A percentile compares a stretch with the other conserved stretches of the same genome.
Conservation (phyloP, 2,113 vertebrate species). For the Equus przewalskii region DNA sequence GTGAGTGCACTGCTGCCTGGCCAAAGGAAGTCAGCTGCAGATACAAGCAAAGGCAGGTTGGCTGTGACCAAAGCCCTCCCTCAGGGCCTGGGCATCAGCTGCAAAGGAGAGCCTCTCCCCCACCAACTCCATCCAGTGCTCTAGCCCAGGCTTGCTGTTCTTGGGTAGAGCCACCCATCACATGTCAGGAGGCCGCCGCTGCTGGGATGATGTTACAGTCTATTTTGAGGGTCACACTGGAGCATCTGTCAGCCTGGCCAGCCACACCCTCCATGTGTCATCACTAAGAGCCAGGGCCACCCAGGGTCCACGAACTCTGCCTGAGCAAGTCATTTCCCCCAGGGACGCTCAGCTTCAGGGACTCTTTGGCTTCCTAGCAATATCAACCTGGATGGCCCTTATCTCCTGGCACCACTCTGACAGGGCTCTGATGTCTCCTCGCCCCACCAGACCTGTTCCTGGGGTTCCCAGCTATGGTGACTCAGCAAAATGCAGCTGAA, state of each 20-base stretch:
- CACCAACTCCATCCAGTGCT: background rate
- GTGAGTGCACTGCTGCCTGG: background rate
- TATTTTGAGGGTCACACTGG: slow-evolving; percentile 84
- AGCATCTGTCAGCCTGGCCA: slow-evolving; percentile 78
- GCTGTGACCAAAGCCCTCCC: background rate
- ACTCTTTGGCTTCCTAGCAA: slow-evolving; percentile 41
- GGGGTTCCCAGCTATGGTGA: slow-evolving; percentile 61
- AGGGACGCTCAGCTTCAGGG: slow-evolving; percentile 25
- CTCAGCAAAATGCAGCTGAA: slow-evolving; percentile 60
- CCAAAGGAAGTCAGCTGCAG: slow-evolving; percentile 39
- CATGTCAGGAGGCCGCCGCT: slow-evolving; percentile 63
- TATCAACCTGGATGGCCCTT: slow-evolving; percentile 3
- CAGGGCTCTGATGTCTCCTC: slow-evolving; percentile 38
- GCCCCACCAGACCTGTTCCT: slow-evolving; percentile 30
- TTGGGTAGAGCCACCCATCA: slow-evolving; percentile 75
- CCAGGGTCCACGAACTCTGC: slow-evolving; percentile 56
- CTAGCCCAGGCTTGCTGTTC: slow-evolving; percentile 63
- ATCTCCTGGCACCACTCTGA: slow-evolving; percentile 68
- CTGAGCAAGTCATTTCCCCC: background rate
- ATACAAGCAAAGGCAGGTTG: background rate
- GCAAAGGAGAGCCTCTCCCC: background rate
- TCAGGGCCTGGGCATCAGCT: background rate
- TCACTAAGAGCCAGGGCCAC: slow-evolving; percentile 67
- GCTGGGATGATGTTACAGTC: slow-evolving; percentile 82
- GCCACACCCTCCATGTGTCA: slow-evolving; percentile 80